Conservation (phyloP, 2,113 vertebrate genomes). For the Axis porcinus region DNA sequence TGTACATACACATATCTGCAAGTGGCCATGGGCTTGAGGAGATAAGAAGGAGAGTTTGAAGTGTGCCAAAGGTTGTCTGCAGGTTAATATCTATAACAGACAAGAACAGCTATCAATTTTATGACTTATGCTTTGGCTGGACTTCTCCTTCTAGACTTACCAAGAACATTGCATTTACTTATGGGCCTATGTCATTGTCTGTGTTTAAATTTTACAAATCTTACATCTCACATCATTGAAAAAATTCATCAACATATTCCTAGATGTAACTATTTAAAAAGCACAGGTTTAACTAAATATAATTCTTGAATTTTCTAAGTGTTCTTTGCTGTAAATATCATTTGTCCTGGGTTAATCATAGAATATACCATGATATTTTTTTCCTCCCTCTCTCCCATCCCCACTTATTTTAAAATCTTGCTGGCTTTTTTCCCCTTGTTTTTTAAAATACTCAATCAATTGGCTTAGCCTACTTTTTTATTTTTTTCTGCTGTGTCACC, state of each 20-base stretch:
- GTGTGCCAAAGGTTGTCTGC: background rate
- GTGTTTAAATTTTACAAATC: background rate
- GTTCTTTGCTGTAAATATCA: background rate
- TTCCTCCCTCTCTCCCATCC: background rate
- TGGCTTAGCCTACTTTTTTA: background rate
- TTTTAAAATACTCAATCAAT: constrained; percentile 16
- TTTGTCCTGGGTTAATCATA: constrained; percentile 7
- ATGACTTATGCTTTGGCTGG: background rate
- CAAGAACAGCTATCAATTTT: background rate
- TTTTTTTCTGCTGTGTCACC: constrained; percentile 37
- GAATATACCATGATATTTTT: background rate
- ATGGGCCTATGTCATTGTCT: background rate
- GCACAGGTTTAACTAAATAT: background rate
- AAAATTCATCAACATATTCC: background rate
- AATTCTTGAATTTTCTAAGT: constrained; percentile 27
- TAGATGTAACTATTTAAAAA: background rate
- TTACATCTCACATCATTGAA: background rate
- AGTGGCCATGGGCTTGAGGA: background rate
- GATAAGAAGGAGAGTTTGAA: background rate
- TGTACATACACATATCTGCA: background rate
- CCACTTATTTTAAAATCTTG: background rate
- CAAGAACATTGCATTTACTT: background rate
- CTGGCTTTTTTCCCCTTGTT: background rate
- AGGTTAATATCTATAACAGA: background rate
- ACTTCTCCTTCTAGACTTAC: background rate